Percentiles rank a stretch among this genome's conserved stretches.
These are phyloP conservation scores for Diaperis boleti DNA, from an alignment of 2,888 invertebrate species.

Conservation along the genomic window DNA sequence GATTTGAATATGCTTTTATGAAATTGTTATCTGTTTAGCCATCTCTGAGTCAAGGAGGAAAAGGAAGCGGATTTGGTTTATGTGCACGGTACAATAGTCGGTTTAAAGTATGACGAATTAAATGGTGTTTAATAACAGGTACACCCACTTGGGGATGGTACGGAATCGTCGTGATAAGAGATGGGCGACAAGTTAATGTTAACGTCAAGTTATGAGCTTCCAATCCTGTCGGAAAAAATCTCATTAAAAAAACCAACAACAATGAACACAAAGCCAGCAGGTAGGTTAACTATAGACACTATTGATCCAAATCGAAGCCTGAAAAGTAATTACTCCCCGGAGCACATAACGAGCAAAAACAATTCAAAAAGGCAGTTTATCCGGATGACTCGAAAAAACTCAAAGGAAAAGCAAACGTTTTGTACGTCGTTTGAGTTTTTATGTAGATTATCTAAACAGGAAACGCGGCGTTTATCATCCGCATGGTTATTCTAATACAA, in stretches of 20 bases:
- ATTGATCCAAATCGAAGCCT: conserved; percentile 23
- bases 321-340: conserved; percentile 25
- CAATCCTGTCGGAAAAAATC: too few relatives aligned
- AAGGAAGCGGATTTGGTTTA: conserved; percentile 37
- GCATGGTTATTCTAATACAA: conserved; percentile 48
- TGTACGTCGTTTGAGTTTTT: conserved; percentile 40
- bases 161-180: too few relatives aligned
- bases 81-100: conserved; percentile 17
- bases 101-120: conserved; percentile 7
- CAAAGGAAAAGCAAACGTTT: conserved; percentile 39
- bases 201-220: too few relatives aligned
- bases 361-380: conserved; percentile 22
- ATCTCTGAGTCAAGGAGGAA: conserved; percentile 27
- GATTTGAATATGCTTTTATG: conserved; percentile 12
- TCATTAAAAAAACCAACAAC: background rate
- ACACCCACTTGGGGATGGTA: background rate
- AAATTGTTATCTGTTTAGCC: conserved; percentile 9
- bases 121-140: background rate
- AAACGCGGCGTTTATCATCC: conserved; percentile 49
- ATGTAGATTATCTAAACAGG: conserved; percentile 48
- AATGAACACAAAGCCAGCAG: conserved; percentile 5
- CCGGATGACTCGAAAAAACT: conserved; percentile 37
- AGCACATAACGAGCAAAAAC: conserved; percentile 14
- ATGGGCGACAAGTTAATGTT: too few relatives aligned
- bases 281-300: conserved; percentile 12